These are phyloP conservation scores for Clavelina lepadiformis DNA, from an alignment of 23 tunicate species.

Conservation along the genomic window DNA sequence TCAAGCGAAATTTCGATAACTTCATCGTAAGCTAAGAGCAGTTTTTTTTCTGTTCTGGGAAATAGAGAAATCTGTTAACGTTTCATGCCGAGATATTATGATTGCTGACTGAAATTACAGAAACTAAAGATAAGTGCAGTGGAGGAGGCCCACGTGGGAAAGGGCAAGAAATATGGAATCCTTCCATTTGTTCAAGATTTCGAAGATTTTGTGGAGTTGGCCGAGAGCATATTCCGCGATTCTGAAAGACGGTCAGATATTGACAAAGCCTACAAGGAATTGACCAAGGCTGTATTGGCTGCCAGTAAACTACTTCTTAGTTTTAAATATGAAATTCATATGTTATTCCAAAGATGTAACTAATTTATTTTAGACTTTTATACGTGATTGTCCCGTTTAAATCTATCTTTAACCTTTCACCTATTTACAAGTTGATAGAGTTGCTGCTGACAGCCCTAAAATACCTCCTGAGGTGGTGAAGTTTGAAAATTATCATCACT, in stretches of 20 bases:
- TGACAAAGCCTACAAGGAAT: constrained; percentile 83
- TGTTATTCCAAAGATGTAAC: neutral
- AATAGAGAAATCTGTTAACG: neutral
- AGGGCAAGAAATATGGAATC: constrained; percentile 83
- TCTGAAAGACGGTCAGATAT: constrained; percentile 65
- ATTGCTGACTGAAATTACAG: constrained; percentile 8
- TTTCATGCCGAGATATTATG: neutral
- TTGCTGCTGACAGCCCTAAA: constrained; percentile 65
- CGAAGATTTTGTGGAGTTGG: constrained; percentile 88
- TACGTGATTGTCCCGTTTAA: too few species aligned
- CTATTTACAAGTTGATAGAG: constrained; percentile 26
- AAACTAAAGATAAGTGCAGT: constrained; percentile 41
- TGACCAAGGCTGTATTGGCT: constrained; percentile 69
- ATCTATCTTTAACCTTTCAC: neutral
- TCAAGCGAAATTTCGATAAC: constrained; percentile 81
- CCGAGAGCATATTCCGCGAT: constrained; percentile 91
- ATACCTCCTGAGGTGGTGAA: constrained; percentile 90
- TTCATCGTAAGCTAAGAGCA: constrained; percentile 50
- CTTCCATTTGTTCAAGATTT: constrained; percentile 86
- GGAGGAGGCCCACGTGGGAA: constrained; percentile 50
- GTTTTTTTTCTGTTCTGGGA: neutral
- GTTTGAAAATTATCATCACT: constrained; percentile 91
- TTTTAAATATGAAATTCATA: neutral
- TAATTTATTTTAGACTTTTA: neutral
- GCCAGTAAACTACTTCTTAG: constrained; percentile 50